Conservation (phyloP, 1,140 invertebrate genomes). For the Antheraea pernyi region DNA sequence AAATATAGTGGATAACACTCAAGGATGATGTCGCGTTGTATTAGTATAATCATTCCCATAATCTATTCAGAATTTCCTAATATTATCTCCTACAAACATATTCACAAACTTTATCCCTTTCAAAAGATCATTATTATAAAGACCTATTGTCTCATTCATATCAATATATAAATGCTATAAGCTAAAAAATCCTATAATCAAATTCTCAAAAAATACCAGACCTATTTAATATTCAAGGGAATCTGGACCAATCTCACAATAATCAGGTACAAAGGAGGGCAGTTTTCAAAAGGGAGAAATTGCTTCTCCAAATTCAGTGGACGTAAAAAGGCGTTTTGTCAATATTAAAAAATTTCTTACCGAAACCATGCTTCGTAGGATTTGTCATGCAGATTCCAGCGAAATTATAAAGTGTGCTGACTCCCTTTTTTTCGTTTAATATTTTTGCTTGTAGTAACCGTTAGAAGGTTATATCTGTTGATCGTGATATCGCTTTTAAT, state of each 20-base stretch:
- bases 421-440: neutral
- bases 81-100: too few relatives aligned
- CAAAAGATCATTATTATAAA: neutral
- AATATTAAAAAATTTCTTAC: constrained; percentile 7
- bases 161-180: neutral
- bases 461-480: neutral
- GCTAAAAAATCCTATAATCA: neutral
- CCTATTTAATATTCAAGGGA: constrained; percentile 9
- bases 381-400: neutral
- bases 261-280: constrained; percentile 7
- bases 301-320: constrained; percentile 4
- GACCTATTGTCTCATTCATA: neutral
- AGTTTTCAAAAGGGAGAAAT: constrained; percentile 10
- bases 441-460: neutral
- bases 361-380: neutral
- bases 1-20: too few relatives aligned
- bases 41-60: too few relatives aligned
- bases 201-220: neutral
- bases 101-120: too few relatives aligned
- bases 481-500: neutral
- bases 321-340: constrained; percentile 6
- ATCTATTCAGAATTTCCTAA: too few relatives aligned
- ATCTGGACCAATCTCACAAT: constrained; percentile 8
- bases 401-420: neutral
- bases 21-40: too few relatives aligned